phyloP scores from a whole-genome alignment of 2,888 invertebrate species.

The Ceramica pisi region DNA sequence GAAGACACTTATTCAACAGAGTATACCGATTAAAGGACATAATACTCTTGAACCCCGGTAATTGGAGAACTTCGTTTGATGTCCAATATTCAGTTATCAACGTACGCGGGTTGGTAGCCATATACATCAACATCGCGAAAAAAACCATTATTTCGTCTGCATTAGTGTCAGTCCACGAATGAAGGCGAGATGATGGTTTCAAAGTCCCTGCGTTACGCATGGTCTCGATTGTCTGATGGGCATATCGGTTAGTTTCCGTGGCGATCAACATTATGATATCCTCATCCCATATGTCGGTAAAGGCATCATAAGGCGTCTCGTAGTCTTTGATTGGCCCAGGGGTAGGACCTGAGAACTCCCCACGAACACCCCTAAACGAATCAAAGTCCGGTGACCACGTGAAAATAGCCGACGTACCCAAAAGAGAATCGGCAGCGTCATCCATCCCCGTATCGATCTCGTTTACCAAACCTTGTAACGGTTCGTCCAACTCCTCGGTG shows the following conservation, averaged over 20 bases:
- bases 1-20: conserved; percentile 52
- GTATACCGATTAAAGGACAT: conserved; percentile 23
- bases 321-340: conserved; percentile 57
- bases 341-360: conserved; percentile 52
- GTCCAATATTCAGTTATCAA: conserved; percentile 55
- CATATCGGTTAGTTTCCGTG: conserved; percentile 60
- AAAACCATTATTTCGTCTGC: conserved; percentile 53
- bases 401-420: conserved; percentile 33
- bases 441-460: conserved; percentile 52
- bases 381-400: conserved; percentile 48
- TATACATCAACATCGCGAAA: conserved; percentile 51
- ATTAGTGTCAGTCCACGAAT: conserved; percentile 52
- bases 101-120: conserved; percentile 44
- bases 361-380: conserved; percentile 55
- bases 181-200: conserved; percentile 45
- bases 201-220: conserved; percentile 8
- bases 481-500: conserved; percentile 54
- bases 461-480: conserved; percentile 27
- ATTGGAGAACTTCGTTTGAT: conserved; percentile 43
- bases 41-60: conserved; percentile 45
- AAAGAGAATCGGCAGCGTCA: conserved; percentile 47
- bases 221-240: conserved; percentile 46
- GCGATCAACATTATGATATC: conserved; percentile 46
- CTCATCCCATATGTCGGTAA: conserved; percentile 52
- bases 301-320: conserved; percentile 57